These are phyloP conservation scores for Atherinomorus stipes DNA, from an alignment of 2,113 vertebrate genomes.

Conservation along the genomic window DNA sequence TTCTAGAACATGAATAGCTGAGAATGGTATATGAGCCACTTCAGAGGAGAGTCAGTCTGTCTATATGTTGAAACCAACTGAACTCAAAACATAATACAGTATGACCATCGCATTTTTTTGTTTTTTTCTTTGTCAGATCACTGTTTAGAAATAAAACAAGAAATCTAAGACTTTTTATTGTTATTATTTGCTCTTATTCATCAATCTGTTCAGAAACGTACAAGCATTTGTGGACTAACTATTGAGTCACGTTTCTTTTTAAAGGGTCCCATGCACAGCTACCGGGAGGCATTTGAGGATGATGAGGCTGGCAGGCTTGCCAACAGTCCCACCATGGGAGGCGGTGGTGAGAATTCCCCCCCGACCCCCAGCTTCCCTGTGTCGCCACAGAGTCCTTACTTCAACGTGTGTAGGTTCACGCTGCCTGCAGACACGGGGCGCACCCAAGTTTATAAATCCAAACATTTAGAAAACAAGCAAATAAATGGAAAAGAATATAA, in stretches of 20 bases:
- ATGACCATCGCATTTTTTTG: too few relatives aligned
- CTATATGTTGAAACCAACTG: too few relatives aligned
- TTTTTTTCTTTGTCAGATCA: too few relatives aligned
- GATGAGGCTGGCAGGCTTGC: conserved; percentile 83
- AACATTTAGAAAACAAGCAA: not conserved
- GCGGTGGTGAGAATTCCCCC: conserved; percentile 87
- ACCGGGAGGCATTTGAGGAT: conserved; percentile 93
- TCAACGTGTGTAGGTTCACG: conserved; percentile 79
- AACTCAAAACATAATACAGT: too few relatives aligned
- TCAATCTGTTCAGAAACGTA: too few relatives aligned
- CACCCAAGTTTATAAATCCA: not conserved
- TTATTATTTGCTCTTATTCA: too few relatives aligned
- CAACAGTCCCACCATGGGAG: conserved; percentile 82
- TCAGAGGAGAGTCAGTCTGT: too few relatives aligned
- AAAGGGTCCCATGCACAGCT: conserved; percentile 91
- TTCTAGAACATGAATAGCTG: too few relatives aligned
- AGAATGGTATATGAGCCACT: too few relatives aligned
- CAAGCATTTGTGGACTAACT: not conserved
- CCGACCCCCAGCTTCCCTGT: conserved; percentile 78
- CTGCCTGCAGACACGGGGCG: conserved; percentile 55
- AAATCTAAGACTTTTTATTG: too few relatives aligned
- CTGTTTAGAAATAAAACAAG: too few relatives aligned
- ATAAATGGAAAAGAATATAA: too few relatives aligned
- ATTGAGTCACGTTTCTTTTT: not conserved
- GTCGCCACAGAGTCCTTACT: conserved; percentile 82